Evolutionary conservation across 2,113 vertebrate genomes (phyloP).

Genomic region (Rana temporaria): DNA sequence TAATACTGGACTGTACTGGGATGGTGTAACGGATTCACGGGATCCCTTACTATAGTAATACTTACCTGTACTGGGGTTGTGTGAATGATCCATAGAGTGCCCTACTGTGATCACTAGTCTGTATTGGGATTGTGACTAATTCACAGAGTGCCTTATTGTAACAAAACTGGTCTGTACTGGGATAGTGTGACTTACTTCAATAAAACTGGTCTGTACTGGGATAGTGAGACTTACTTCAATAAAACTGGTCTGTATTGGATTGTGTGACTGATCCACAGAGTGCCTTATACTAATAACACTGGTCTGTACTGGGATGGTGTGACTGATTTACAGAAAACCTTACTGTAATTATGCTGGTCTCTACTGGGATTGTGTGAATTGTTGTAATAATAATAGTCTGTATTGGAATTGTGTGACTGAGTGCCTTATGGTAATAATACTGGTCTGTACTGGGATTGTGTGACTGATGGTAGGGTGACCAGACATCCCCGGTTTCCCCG

Average conservation of each 20-base stretch:
- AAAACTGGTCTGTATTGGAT: not conserved
- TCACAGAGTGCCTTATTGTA: not conserved
- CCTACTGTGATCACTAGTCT: not conserved
- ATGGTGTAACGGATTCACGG: too few species aligned
- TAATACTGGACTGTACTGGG: too few species aligned
- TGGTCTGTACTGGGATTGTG: not conserved
- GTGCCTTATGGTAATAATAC: not conserved
- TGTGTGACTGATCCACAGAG: not conserved
- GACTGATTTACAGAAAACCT: not conserved
- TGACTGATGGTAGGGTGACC: too few species aligned
- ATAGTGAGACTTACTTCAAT: not conserved
- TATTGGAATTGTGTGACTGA: not conserved
- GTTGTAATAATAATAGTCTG: not conserved
- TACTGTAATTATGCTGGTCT: not conserved
- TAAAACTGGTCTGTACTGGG: not conserved
- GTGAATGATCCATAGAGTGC: too few species aligned
- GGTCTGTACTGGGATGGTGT: not conserved
- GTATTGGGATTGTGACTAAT: not conserved
- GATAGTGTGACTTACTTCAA: not conserved
- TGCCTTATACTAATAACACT: not conserved
- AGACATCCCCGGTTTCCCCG: too few species aligned
- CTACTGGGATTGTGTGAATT: not conserved
- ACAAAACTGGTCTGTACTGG: not conserved
- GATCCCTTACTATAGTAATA: too few species aligned
- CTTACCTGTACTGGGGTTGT: too few species aligned